Evolutionary conservation across 2,113 vertebrate species (phyloP), one percentile per base, ranked within the genome.

Genomic region (Festucalex cinctus): DNA sequence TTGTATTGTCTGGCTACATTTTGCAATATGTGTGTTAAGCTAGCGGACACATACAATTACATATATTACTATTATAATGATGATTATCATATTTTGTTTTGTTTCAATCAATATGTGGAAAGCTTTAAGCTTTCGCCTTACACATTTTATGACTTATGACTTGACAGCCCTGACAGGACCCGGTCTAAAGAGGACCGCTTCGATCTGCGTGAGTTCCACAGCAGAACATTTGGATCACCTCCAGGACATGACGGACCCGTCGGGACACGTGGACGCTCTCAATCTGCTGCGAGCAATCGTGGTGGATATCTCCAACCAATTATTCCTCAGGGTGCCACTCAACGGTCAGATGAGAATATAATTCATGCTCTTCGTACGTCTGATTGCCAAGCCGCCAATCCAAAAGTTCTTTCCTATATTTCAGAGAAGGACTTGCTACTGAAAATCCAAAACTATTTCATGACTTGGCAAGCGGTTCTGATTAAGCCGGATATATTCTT

Each of bases 401-500:
- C 26, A 65, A 35, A 35, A n/a, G 68, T 58, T 61, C 62, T 39
- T 0, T 48, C 62, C 48, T 9, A 16, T 32, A 82, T 86, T 68
- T 69, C 84, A 98, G 96, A 95, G 89, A 93, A 82, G 24, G 91
- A 91, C 24, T 86, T 99, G 9, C 91, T 98, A 57, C 39, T 87
- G 64, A 98, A 97, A 90, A 98, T 98, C 68, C 93, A 96, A 26
- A 90, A 90, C 76, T 98, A 99, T 85, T 98, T 97, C 80, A 90
- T 96, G 54, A 94, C 95, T 22, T 98, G 96, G 97, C 95, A 99
- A 84, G 89, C 94, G 2, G 95, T 99, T 71, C 83, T 99, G 9
- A 88, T 99, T 74, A 95, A 97, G 80, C 96, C 97, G 0, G 94
- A 98, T 69, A 89, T 97, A 65, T 98, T 96, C 86, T 99, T 99